Conservation (phyloP, 1,140 invertebrate genomes). For the Bathynomus jamesi region DNA sequence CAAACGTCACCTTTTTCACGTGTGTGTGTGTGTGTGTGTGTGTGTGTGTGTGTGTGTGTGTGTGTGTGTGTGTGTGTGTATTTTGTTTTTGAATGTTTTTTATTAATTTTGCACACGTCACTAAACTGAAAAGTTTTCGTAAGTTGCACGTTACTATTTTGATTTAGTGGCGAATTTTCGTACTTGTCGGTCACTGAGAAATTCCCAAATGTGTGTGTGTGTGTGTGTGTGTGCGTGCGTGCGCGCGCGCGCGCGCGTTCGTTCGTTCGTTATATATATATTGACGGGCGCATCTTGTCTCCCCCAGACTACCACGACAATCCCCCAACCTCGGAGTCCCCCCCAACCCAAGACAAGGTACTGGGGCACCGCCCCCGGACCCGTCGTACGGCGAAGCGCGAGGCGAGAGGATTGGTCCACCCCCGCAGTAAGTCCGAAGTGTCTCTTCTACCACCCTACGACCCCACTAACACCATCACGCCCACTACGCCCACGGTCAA, state of each 20-base stretch:
- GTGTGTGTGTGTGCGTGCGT: constrained; percentile 7
- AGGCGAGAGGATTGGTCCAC: constrained; percentile 32
- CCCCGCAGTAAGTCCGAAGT: constrained; percentile 32
- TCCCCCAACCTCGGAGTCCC: constrained; percentile 34
- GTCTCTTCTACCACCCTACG: not conserved
- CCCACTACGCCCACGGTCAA: constrained; percentile 8
- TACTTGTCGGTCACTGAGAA: too few relatives aligned
- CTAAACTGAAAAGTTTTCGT: too few relatives aligned
- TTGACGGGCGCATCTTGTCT: not conserved
- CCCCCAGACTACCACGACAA: constrained; percentile 33
- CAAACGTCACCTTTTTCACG: too few relatives aligned
- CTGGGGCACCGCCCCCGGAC: constrained; percentile 23
- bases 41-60: too few relatives aligned
- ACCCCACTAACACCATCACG: constrained; percentile 13
- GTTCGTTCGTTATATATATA: not conserved
- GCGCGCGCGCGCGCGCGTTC: too few relatives aligned
- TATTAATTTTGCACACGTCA: too few relatives aligned
- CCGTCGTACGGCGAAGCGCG: constrained; percentile 30
- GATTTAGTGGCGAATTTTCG: too few relatives aligned
- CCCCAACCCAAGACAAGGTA: constrained; percentile 34
- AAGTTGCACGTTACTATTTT: too few relatives aligned
- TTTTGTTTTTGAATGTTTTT: too few relatives aligned
- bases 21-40: too few relatives aligned
- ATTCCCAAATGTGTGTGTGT: not conserved
- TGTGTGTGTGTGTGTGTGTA: too few relatives aligned